A percentile compares a stretch with the other conserved stretches of the same genome.
Conservation (phyloP, 2,888 invertebrate genomes). For the Orthosia incerta region DNA sequence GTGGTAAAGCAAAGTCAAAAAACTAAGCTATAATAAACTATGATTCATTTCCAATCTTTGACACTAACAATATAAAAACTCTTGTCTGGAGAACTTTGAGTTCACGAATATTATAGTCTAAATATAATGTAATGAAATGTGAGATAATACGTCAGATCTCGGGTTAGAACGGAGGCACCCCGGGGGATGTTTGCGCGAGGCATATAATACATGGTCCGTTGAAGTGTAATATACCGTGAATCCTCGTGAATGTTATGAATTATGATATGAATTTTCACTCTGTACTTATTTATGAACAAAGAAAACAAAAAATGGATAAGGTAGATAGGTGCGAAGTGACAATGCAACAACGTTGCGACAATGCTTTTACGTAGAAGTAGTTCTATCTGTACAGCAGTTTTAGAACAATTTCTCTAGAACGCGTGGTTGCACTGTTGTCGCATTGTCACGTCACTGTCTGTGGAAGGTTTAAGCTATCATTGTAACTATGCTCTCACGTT, state of each 20-base stretch:
- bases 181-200: conserved; percentile 46
- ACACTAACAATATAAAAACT: conserved; percentile 1
- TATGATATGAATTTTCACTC: conserved; percentile 69
- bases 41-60: conserved; percentile 5
- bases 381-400: too few species aligned
- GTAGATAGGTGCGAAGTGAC: neutral
- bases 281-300: conserved; percentile 23
- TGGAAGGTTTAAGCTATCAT: neutral
- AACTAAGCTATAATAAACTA: neutral
- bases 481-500: neutral
- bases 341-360: neutral
- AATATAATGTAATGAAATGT: conserved; percentile 33
- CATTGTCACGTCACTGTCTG: too few species aligned
- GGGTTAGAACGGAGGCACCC: conserved; percentile 30
- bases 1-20: neutral
- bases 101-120: conserved; percentile 22
- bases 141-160: conserved; percentile 49
- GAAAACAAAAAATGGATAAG: neutral
- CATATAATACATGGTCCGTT: conserved; percentile 54
- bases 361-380: neutral
- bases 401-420: too few species aligned
- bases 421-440: too few species aligned
- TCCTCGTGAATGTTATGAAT: conserved; percentile 70
- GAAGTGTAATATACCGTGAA: conserved; percentile 61
- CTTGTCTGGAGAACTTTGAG: conserved; percentile 1